phyloP scores from a whole-genome alignment of 2,797 vertebrate genomes.

The Cuculus canorus region DNA sequence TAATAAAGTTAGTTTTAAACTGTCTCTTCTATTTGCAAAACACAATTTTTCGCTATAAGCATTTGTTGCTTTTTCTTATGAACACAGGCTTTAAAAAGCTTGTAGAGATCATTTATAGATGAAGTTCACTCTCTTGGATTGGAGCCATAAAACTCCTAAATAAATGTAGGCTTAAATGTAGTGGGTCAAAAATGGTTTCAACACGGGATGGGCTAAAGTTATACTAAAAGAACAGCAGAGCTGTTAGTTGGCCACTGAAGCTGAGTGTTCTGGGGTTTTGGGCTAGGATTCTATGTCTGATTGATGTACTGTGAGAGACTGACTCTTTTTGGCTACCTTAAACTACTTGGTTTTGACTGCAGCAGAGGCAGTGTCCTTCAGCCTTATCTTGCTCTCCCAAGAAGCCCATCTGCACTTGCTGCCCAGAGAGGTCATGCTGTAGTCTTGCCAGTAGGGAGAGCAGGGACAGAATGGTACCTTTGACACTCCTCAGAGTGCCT shows the following conservation, averaged over 20 bases:
- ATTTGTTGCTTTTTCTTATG: not conserved
- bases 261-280: not conserved
- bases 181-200: not conserved
- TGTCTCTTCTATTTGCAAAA: not conserved
- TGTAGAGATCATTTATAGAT: not conserved
- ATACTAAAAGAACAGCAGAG: not conserved
- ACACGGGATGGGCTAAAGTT: not conserved
- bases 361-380: no score
- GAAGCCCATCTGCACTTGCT: no score
- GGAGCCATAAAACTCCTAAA: not conserved
- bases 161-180: not conserved
- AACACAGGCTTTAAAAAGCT: not conserved
- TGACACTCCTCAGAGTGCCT: no score
- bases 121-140: not conserved
- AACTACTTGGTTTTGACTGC: no score
- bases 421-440: no score
- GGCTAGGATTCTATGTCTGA: not conserved
- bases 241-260: not conserved
- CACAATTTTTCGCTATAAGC: not conserved
- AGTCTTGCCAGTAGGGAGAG: no score
- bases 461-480: no score
- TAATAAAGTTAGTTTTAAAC: not conserved
- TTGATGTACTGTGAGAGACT: not conserved
- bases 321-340: no score
- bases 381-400: no score